Conservation (phyloP, 2,888 invertebrate species). For the Patella caerulea region DNA sequence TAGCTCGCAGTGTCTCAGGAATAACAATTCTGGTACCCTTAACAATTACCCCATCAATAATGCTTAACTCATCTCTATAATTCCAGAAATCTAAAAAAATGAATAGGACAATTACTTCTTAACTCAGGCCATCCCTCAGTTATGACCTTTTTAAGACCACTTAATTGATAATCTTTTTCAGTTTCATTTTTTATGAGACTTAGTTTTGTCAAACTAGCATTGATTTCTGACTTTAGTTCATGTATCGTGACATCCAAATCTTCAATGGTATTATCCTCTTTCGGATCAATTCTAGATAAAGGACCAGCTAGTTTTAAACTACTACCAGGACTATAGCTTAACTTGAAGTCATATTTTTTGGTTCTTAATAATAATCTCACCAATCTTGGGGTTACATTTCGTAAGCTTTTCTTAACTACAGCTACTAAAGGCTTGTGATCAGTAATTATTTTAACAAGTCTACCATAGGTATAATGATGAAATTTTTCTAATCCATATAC, state of each 20-base stretch:
- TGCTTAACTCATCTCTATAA: conserved; percentile 4
- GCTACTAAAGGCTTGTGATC: conserved; percentile 1
- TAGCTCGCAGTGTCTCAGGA: background rate
- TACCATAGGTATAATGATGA: conserved; percentile 9
- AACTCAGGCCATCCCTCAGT: background rate
- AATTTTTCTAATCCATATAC: conserved; percentile 6
- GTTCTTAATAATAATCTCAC: background rate
- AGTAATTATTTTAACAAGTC: background rate
- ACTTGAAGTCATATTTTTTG: background rate
- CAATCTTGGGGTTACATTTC: conserved; percentile 5
- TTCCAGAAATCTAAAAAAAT: conserved; percentile 7
- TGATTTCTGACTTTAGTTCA: background rate
- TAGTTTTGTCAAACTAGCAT: background rate
- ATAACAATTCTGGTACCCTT: background rate
- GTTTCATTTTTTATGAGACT: background rate
- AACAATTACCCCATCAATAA: background rate
- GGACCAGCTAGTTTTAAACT: background rate
- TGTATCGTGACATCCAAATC: background rate
- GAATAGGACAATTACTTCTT: background rate
- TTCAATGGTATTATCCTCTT: conserved; percentile 2
- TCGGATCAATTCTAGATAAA: conserved; percentile 7
- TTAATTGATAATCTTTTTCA: conserved; percentile 1
- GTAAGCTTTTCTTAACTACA: background rate
- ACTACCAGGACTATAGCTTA: background rate
- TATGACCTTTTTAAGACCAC: background rate